A percentile compares a stretch with the other conserved stretches of the same genome.
phyloP scores from a whole-genome alignment of 2,113 vertebrate genomes.

The Scytalopus superciliaris region DNA sequence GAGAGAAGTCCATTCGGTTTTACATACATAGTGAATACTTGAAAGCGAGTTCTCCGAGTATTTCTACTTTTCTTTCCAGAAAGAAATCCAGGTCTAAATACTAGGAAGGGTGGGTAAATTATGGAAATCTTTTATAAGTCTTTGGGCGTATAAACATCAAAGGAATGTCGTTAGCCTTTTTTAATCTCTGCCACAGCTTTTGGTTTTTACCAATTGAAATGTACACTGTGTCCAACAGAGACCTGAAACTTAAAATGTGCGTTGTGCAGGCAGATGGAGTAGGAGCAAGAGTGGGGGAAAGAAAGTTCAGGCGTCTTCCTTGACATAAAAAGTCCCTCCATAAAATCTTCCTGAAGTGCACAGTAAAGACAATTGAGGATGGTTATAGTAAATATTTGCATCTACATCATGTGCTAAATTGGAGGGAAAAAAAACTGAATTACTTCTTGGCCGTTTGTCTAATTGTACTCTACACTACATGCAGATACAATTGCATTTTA shows the following conservation, averaged over 20 bases:
- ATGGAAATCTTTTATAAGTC: slow-evolving; percentile 75
- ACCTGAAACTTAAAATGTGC: background rate
- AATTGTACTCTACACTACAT: background rate
- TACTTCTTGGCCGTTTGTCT: background rate
- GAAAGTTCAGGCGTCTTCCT: background rate
- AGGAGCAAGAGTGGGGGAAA: background rate
- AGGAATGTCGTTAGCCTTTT: slow-evolving; percentile 63
- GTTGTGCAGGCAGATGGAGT: background rate
- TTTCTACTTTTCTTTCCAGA: slow-evolving; percentile 67
- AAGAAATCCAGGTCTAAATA: slow-evolving; percentile 72
- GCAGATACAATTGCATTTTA: background rate
- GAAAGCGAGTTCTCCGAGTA: slow-evolving; percentile 66
- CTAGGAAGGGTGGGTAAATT: slow-evolving; percentile 66
- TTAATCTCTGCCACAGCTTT: slow-evolving; percentile 66
- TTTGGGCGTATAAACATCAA: slow-evolving; percentile 73
- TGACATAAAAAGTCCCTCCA: accelerated
- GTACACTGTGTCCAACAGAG: background rate
- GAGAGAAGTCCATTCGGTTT: slow-evolving; percentile 43
- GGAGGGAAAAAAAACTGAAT: background rate
- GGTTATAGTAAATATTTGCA: background rate
- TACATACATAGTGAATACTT: slow-evolving; percentile 53
- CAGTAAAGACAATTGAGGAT: accelerated
- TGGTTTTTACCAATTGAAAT: slow-evolving; percentile 42
- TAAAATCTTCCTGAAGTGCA: background rate
- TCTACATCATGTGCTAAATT: background rate